These are phyloP conservation scores for Sinella curviseta DNA, from an alignment of 1,140 invertebrate species.

Conservation along the genomic window DNA sequence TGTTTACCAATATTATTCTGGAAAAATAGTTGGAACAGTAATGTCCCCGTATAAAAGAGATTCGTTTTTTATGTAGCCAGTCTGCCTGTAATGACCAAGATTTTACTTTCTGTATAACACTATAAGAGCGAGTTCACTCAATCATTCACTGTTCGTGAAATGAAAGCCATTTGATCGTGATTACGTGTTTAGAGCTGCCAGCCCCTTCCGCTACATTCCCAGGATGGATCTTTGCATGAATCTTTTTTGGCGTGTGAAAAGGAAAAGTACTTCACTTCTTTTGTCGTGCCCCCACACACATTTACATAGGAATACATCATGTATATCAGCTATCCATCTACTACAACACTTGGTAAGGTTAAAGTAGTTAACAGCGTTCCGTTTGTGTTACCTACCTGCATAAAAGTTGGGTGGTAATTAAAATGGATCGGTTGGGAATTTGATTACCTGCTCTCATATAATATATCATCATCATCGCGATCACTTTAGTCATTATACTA, in stretches of 20 bases:
- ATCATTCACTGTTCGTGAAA: constrained; percentile 2
- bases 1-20: too few species aligned
- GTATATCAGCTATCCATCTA: too few species aligned
- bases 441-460: background rate
- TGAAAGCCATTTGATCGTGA: constrained; percentile 9
- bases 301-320: background rate
- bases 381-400: too few species aligned
- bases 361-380: too few species aligned
- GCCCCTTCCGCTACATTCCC: constrained; percentile 3
- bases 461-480: too few species aligned
- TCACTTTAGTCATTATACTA: background rate
- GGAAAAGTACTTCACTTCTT: background rate
- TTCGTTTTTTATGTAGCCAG: too few species aligned
- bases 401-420: constrained; percentile 5
- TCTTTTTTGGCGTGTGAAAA: constrained; percentile 17
- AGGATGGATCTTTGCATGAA: constrained; percentile 14
- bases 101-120: too few species aligned
- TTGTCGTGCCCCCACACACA: background rate
- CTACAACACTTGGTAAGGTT: too few species aligned
- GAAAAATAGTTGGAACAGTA: too few species aligned
- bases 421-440: constrained; percentile 12
- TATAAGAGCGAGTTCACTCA: too few species aligned
- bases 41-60: too few species aligned
- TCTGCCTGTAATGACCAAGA: too few species aligned
- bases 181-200: constrained; percentile 11